Conservation (phyloP, 1,140 invertebrate genomes). For the Camponotus pennsylvanicus region DNA sequence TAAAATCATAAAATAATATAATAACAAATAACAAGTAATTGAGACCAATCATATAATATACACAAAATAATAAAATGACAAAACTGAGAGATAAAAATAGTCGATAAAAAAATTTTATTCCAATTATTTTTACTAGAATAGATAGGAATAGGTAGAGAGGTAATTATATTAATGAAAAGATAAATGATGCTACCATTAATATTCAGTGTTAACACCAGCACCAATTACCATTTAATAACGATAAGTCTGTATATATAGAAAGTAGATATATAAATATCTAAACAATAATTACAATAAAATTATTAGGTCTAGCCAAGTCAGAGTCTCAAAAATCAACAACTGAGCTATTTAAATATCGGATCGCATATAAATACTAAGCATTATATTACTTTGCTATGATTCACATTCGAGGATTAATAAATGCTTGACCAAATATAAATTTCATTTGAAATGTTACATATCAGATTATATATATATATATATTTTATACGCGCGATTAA, state of each 20-base stretch:
- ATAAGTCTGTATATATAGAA: slow-evolving; percentile 75
- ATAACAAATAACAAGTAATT: not conserved
- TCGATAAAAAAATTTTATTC: not conserved
- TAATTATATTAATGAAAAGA: slow-evolving; percentile 51
- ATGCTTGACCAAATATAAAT: slow-evolving; percentile 50
- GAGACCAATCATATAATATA: not conserved
- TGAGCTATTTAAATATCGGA: slow-evolving; percentile 58
- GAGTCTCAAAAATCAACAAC: slow-evolving; percentile 63
- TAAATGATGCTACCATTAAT: slow-evolving; percentile 66
- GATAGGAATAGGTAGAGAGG: slow-evolving; percentile 25
- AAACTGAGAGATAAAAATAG: not conserved
- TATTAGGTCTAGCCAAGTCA: slow-evolving; percentile 72
- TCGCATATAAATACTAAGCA: slow-evolving; percentile 62
- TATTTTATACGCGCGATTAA: slow-evolving; percentile 65
- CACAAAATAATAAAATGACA: slow-evolving; percentile 6
- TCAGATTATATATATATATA: not conserved
- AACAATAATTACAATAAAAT: slow-evolving; percentile 79
- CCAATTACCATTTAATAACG: slow-evolving; percentile 84
- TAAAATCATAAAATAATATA: not conserved
- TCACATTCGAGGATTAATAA: slow-evolving; percentile 63
- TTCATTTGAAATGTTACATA: slow-evolving; percentile 51
- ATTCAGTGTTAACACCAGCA: slow-evolving; percentile 81
- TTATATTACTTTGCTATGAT: slow-evolving; percentile 51
- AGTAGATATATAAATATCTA: slow-evolving; percentile 78
- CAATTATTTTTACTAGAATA: not conserved